Base-by-base conservation (phyloP, 2,113 vertebrate genomes). In the Miniopterus natalensis region DNA sequence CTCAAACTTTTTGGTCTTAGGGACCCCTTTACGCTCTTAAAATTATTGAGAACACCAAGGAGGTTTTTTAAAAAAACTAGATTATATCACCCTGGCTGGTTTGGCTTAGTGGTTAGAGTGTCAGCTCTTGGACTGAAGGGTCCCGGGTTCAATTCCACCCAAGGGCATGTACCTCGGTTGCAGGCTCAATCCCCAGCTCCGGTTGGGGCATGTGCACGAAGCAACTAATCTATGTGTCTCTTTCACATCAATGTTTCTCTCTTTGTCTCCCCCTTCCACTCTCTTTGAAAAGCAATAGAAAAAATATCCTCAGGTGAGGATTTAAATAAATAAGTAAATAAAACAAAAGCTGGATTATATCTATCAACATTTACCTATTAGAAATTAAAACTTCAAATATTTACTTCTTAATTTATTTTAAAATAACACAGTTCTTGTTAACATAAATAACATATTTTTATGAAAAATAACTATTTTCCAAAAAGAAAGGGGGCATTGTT, bases 401-500 rank as follows among this genome's bases (percentile, higher is more conserved):
- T 21, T 90, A 70, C 11, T 66, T 89, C 80, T 66, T 83, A n/a
- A 57, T 94, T 66, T 13, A 75, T 77, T 80, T 85, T 14, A 68
- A 94, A 93, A 84, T 95, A 74, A 70, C 6, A n/a, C 70, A 61
- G 31, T 61, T 78, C 21, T 59, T 93, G n/a, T 87, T 88, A 80
- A 55, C 14, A 15, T 84, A 75, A 86, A 36, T 66, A 85, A 31
- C 27, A 31, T 68, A 68, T 70, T 86, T 84, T 89, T 78, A 66
- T 86, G 45, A 73, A 68, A 91, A 93, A 51, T 45, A 89, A 51
- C 42, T 65, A 0, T 90, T 87, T 92, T 59, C 36, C 68, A 84
- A 87, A 74, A 29, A 84, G 77, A 63, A 78, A 87, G 65, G 40
- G 25, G 8, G 15, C 45, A 75, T 59, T 65, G 11, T 77, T 84